These are phyloP conservation scores for Sapayoa aenigma DNA, from an alignment of 2,113 vertebrate species.

Conservation along the genomic window DNA sequence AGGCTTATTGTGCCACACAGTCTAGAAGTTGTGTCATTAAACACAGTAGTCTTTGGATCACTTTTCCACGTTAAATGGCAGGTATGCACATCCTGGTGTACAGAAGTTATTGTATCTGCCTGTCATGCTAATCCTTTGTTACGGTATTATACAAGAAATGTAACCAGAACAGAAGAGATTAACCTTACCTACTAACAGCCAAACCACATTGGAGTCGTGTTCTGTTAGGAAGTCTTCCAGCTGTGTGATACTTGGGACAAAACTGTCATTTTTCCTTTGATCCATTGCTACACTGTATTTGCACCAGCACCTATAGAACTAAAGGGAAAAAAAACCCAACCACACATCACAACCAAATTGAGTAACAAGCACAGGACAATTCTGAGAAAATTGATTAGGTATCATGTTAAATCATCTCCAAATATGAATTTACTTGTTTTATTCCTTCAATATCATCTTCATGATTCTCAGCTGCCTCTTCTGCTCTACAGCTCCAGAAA, in stretches of 20 bases:
- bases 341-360: not conserved
- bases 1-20: not conserved
- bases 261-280: conserved; percentile 85
- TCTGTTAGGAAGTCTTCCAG: conserved; percentile 90
- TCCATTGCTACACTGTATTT: conserved; percentile 72
- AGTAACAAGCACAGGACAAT: not conserved
- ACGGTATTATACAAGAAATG: not conserved
- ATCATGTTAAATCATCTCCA: not conserved
- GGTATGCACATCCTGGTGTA: not conserved
- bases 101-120: not conserved
- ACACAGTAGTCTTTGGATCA: not conserved
- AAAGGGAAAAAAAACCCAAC: not conserved
- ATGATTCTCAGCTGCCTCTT: not conserved
- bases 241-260: conserved; percentile 85
- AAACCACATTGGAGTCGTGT: conserved; percentile 94
- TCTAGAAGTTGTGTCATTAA: not conserved
- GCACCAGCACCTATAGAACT: conserved; percentile 49
- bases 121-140: not conserved
- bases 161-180: not conserved
- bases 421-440: not conserved
- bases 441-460: not conserved
- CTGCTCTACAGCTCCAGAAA: not conserved
- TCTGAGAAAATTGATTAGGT: not conserved
- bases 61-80: not conserved
- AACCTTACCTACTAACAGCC: conserved; percentile 92